phyloP scores from a whole-genome alignment of 2,888 invertebrate genomes.

The Allacma fusca region DNA sequence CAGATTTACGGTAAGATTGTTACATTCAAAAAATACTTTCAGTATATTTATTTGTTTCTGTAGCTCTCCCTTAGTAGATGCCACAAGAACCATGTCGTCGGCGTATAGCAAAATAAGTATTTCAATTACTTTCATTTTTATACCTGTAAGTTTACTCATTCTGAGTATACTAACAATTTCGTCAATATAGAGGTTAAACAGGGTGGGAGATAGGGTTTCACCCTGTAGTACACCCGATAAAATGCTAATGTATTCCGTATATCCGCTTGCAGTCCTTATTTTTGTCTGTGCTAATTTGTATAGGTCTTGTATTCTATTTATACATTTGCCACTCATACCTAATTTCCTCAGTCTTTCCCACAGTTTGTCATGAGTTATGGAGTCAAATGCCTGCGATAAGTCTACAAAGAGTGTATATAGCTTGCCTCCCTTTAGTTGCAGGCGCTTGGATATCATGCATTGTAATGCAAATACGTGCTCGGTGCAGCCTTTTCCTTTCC shows the following conservation, averaged over 20 bases:
- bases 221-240: conserved; percentile 15
- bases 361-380: not conserved
- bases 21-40: not conserved
- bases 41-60: not conserved
- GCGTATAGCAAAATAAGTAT: not conserved
- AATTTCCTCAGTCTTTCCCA: not conserved
- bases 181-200: not conserved
- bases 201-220: not conserved
- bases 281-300: not conserved
- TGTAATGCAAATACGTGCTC: conserved; percentile 30
- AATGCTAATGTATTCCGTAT: not conserved
- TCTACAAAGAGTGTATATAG: not conserved
- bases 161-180: not conserved
- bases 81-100: not conserved
- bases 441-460: not conserved
- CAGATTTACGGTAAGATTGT: not conserved
- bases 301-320: not conserved
- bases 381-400: not conserved
- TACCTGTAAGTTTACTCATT: not conserved
- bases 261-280: not conserved
- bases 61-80: not conserved
- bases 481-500: not conserved
- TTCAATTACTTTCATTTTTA: not conserved
- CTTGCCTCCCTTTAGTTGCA: not conserved
- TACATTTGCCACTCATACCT: not conserved